These are phyloP conservation scores for Gorsachius goisagi DNA, from an alignment of 2,113 vertebrate species.

Conservation along the genomic window DNA sequence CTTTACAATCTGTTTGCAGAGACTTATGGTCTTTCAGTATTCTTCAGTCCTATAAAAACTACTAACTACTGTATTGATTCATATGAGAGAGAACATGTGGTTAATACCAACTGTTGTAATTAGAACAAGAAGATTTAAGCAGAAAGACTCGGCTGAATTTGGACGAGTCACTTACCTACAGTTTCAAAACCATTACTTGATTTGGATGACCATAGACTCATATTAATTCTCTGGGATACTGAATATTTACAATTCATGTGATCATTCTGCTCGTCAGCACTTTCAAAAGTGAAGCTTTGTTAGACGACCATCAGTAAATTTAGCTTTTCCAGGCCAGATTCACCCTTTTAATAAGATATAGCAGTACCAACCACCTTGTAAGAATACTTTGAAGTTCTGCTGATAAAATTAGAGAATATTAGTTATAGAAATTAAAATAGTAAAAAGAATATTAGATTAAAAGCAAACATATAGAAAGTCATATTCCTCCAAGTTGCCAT, in stretches of 20 bases:
- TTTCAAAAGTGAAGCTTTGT: background rate
- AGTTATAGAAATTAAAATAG: background rate
- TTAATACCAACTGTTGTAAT: background rate
- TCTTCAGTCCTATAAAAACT: background rate
- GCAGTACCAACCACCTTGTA: background rate
- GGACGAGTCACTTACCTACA: background rate
- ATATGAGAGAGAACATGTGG: background rate
- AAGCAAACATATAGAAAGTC: background rate
- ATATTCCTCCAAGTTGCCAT: background rate
- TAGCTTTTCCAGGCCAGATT: background rate
- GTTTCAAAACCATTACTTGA: background rate
- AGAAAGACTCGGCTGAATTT: background rate
- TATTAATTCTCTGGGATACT: background rate
- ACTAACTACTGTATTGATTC: background rate
- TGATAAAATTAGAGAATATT: background rate
- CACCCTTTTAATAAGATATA: background rate
- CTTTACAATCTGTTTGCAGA: background rate
- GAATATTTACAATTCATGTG: background rate
- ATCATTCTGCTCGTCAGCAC: background rate
- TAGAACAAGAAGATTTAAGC: background rate
- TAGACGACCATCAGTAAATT: background rate
- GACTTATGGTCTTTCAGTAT: background rate
- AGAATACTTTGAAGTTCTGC: background rate
- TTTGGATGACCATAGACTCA: background rate
- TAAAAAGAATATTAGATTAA: background rate